These are phyloP conservation scores for Corynorhinus townsendii DNA, from an alignment of 2,113 vertebrate genomes.

Conservation along the genomic window DNA sequence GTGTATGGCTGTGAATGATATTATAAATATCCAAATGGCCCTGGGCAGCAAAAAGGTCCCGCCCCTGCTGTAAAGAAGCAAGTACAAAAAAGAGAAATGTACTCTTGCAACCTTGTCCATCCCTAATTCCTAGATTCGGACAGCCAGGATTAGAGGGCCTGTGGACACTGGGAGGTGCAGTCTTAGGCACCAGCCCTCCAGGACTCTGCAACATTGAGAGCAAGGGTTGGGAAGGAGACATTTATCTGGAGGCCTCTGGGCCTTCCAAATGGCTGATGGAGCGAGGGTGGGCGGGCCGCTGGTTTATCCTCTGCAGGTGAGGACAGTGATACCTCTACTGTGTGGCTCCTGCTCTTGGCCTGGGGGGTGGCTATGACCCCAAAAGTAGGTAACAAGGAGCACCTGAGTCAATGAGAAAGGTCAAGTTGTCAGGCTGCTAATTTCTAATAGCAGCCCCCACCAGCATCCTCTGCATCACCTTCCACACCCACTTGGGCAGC, in stretches of 20 bases:
- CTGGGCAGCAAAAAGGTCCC: too few relatives aligned
- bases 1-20: too few relatives aligned
- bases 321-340: rapidly evolving
- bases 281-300: neutral
- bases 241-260: neutral
- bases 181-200: neutral
- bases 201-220: too few relatives aligned
- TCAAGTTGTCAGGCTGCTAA: neutral
- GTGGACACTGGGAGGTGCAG: neutral
- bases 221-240: neutral
- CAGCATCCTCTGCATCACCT: neutral
- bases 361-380: rapidly evolving
- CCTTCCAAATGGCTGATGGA: rapidly evolving
- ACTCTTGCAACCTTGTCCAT: neutral
- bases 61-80: neutral
- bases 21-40: too few relatives aligned
- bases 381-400: neutral
- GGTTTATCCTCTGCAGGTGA: rapidly evolving
- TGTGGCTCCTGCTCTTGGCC: neutral
- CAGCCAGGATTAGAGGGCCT: too few relatives aligned
- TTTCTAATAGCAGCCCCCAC: neutral
- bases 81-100: neutral
- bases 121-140: neutral
- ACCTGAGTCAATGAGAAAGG: neutral
- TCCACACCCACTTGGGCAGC: neutral